These are phyloP conservation scores for Papilio gigon DNA, from an alignment of 2,888 invertebrate genomes.

Conservation along the genomic window DNA sequence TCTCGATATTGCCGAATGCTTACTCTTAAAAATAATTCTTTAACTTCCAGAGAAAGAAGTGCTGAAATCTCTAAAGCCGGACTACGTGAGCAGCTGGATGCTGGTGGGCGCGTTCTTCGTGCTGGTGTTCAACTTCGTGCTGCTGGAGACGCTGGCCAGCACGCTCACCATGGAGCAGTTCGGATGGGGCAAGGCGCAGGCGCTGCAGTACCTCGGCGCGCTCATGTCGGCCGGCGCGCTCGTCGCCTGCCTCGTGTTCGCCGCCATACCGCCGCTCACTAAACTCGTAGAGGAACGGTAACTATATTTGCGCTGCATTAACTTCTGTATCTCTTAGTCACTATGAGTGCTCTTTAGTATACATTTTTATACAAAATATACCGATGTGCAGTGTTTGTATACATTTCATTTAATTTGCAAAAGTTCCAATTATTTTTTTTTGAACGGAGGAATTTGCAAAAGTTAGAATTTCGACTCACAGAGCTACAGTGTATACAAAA, in stretches of 20 bases:
- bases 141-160: slow-evolving; percentile 92
- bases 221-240: slow-evolving; percentile 91
- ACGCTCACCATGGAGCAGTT: slow-evolving; percentile 95
- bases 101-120: slow-evolving; percentile 91
- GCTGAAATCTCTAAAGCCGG: slow-evolving; percentile 86
- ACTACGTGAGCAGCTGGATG: slow-evolving; percentile 89
- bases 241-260: slow-evolving; percentile 88
- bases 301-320: neutral
- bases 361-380: no score
- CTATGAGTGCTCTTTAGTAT: no score
- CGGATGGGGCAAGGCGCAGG: slow-evolving; percentile 90
- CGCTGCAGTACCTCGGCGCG: slow-evolving; percentile 91
- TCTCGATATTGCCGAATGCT: no score
- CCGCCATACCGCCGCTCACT: slow-evolving; percentile 87
- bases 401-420: no score
- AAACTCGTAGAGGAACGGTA: slow-evolving; percentile 87
- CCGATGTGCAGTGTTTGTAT: no score
- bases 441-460: no score
- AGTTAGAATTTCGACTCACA: no score
- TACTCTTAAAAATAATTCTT: no score
- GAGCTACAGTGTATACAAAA: neutral
- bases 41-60: slow-evolving; percentile 85
- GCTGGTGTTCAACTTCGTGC: slow-evolving; percentile 92
- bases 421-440: neutral
- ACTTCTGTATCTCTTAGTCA: no score